A percentile compares a stretch with the other conserved stretches of the same genome.
phyloP scores from a whole-genome alignment of 2,888 invertebrate species.

The Nomada ferruginata region DNA sequence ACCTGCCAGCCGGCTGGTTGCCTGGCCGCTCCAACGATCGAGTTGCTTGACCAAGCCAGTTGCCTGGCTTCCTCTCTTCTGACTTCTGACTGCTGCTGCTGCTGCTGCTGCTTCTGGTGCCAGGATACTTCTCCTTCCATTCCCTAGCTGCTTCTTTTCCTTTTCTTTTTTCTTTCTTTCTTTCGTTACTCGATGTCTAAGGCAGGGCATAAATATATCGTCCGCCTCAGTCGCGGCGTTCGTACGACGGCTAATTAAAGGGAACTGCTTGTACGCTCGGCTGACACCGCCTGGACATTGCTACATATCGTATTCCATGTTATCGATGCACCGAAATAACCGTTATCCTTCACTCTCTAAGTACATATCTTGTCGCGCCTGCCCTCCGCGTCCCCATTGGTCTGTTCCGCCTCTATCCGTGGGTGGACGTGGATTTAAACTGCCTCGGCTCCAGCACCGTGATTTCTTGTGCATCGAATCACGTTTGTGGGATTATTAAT shows the following conservation, averaged over 20 bases:
- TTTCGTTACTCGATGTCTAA: constrained; percentile 48
- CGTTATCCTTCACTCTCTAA: constrained; percentile 49
- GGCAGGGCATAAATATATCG: constrained; percentile 65
- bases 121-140: constrained; percentile 2
- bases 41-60: constrained; percentile 25
- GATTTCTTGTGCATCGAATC: neutral
- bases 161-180: constrained; percentile 18
- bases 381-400: neutral
- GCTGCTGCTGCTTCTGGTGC: neutral
- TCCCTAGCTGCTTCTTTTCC: neutral
- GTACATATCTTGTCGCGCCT: constrained; percentile 12
- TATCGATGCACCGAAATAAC: constrained; percentile 61
- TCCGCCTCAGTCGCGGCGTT: constrained; percentile 45
- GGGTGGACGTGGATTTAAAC: neutral
- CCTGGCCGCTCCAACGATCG: constrained; percentile 1
- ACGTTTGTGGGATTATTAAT: neutral
- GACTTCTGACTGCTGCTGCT: neutral
- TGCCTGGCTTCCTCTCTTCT: neutral
- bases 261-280: constrained; percentile 61
- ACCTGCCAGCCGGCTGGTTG: constrained; percentile 15
- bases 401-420: neutral
- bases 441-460: too few species aligned
- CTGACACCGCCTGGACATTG: constrained; percentile 53
- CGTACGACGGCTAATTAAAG: constrained; percentile 67
- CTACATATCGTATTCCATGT: constrained; percentile 62